Base-by-base conservation (phyloP, 2,113 vertebrate species). In the Rutilus rutilus region DNA sequence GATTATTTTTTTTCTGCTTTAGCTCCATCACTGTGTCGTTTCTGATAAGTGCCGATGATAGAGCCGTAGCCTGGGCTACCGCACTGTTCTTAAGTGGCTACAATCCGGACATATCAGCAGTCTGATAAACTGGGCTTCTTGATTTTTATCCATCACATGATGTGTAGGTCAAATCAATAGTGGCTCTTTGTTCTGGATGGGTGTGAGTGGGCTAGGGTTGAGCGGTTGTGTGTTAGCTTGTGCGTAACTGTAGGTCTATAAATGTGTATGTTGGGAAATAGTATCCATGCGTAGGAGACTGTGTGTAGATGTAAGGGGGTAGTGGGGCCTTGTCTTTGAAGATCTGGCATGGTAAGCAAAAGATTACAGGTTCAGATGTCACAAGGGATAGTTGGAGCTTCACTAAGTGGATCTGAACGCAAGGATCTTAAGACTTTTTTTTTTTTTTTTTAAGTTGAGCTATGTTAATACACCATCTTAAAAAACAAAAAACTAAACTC, bases 1-100 rank as follows among this genome's bases (percentile, higher is more conserved):
- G 78, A 82, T 42, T 69, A n/a, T 47, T 45, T 65, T 15, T 15
- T 47, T n/a, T 47, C 78, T 81, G 78, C 78, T 81, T 81, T 47
- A 65, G 4, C 78, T 81, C 59, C 57, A 42, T 79, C 78, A 45
- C 78, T 4, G 23, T 62, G 78, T 64, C 14, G 59, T 62, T 80
- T 59, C 57, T 62, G 57, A 80, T 64, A 62, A 62, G 57, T 62
- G 21, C 36, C 25, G 59, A 80, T 27, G 59, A 80, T 47, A 62
- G 39, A 47, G 59, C 54, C 0, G 6, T 39, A 60, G 33, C 54
- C 33, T 23, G 27, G 14, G 27, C 52, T 23, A 19, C 8, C 75
- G 57, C 15, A 78, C 30, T 33, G 27, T 83, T 39, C 15, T 60
- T 27, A 45, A 47, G 69, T 74, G 52, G 15, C 69, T 74, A 30